phyloP scores from a whole-genome alignment of 2,888 invertebrate species.

The Macrosiphum euphorbiae region DNA sequence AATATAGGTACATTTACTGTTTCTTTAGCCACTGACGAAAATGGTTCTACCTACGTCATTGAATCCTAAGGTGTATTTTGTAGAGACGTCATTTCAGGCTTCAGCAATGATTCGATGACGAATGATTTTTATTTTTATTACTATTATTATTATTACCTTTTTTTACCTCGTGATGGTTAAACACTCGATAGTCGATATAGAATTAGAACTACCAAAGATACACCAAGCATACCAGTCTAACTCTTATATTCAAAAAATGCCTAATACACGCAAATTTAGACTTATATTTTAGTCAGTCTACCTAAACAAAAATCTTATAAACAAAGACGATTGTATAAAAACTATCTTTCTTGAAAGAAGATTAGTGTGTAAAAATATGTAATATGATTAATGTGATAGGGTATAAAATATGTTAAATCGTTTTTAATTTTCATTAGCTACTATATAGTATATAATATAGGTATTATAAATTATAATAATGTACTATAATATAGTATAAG shows the following conservation, averaged over 20 bases:
- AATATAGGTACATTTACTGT: not conserved
- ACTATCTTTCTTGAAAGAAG: not conserved
- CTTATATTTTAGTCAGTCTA: not conserved
- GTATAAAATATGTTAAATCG: not conserved
- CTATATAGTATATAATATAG: too few relatives aligned
- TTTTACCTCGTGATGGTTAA: not conserved
- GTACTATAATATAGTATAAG: too few relatives aligned
- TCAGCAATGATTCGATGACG: not conserved
- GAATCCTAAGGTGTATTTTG: not conserved
- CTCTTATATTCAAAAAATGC: not conserved
- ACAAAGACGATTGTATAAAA: too few relatives aligned
- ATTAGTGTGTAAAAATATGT: not conserved
- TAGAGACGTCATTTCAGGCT: not conserved
- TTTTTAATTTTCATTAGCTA: not conserved
- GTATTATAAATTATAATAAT: too few relatives aligned
- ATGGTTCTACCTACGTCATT: not conserved
- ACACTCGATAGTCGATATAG: too few relatives aligned
- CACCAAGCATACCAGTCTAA: not conserved
- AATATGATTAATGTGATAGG: not conserved
- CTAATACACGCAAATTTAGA: not conserved
- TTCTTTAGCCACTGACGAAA: not conserved
- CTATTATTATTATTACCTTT: not conserved
- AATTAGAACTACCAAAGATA: not conserved
- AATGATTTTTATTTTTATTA: not conserved
- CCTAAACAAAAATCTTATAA: not conserved